Evolutionary conservation across 2,888 invertebrate genomes (phyloP), one percentile per base, ranked within the genome.

Genomic region (Strigamia crassipes): DNA sequence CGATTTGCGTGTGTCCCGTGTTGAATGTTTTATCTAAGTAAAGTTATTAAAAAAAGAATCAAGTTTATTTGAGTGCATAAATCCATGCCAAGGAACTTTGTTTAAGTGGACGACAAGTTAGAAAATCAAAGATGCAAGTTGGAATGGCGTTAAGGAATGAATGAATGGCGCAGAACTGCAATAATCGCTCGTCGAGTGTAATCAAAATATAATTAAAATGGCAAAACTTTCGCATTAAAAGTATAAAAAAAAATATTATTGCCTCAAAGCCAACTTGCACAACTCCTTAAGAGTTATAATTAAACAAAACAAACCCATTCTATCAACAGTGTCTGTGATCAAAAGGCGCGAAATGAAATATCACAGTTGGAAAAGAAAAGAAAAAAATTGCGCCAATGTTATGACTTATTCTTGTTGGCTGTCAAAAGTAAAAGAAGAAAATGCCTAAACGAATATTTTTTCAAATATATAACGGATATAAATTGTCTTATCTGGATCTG

Each of bases 401-500:
- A 27, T 66, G 31, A 73, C 31, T 27, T 73, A 31, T 73, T 73
- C 27, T 73, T 73, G n/a, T 31, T 6, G 8, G 9, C 31, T 73
- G 73, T 73, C 73, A 73, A 31, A 27, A 73, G 5, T 27, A 61
- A 27, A 61, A 27, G 23, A 66, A 66, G 21, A 21, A 12, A 66
- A 51, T 51, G 51, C 6, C 51, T n/a, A n/a, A 6, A n/a, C 21
- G 15, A 23, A 27, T 66, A 66, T 66, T 66, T 66, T 23, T 21
- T 27, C 66, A 8, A 27, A 66, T 23, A 66, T 66, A 66, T 66
- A 23, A 12, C 23, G 8, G 1, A 23, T 21, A 66, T 66, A 66
- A 66, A 66, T 66, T 66, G 66, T 66, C 23, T 66, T 66, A 66
- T 66, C 66, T 66, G 23, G 23, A 66, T 66, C 66, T 13, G 66